Evolutionary conservation across 2,113 vertebrate genomes (phyloP), one percentile per base, ranked within the genome.

Genomic region (Phasianus colchicus): DNA sequence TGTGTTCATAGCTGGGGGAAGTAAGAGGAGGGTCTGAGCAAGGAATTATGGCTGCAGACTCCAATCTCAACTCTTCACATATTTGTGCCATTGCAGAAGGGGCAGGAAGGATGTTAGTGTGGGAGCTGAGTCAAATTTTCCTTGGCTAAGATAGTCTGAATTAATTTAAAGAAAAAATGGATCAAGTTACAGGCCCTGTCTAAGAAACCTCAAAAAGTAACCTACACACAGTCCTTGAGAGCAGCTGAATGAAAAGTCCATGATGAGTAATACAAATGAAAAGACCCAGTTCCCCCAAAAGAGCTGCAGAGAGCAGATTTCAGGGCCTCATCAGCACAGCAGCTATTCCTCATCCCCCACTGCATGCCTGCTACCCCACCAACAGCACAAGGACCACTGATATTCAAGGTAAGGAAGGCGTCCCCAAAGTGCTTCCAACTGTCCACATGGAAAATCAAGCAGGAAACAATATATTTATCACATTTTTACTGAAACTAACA

Each of bases 271-370:
- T 85, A 72, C 2, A 50, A 48, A 74, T 40, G 5, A 75, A 57
- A 79, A 82, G 4, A 1, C 1, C 30, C 0, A 2, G 4, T 22
- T 83, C 2, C 29, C 1, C 2, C 0, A 0, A 12, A 57, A 42
- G 8, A 79, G 42, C 48, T 27, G 6, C 76, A 80, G 64, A 73
- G 32, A 66, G 14, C 48, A 93, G 14, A 61, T 73, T 71, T 70
- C 55, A 65, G 84, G 67, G 30, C 60, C 11, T 80, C 25, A 47
- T 18, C 4, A 8, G 11, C 17, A 40, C 0, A 1, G 32, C 29
- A 70, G 64, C 54, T 43, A n/a, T 50, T 86, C 22, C 69, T 70
- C 61, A 55, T 32, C 6, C 64, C 47, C 43, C 32, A 3, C 7
- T 21, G 11, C 10, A 2, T 3, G 5, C 5, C 60, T 58, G 7